Percentiles rank a stretch among this genome's conserved stretches.
Conservation (phyloP, 1,140 invertebrate genomes). For the Cephus cinctus region DNA sequence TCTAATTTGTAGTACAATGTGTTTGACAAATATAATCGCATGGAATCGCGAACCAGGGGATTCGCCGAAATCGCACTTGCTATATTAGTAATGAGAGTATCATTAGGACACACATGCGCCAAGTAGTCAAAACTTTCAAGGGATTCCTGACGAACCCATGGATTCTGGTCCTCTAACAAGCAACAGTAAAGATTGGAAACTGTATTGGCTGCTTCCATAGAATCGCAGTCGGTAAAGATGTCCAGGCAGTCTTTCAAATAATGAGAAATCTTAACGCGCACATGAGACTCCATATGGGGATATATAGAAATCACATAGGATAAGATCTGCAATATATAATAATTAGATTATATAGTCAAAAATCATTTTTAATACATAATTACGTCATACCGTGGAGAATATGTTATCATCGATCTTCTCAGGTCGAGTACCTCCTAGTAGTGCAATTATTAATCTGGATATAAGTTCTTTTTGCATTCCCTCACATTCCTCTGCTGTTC, state of each 20-base stretch:
- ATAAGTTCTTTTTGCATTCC: slow-evolving; percentile 27
- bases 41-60: slow-evolving; percentile 19
- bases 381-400: not conserved
- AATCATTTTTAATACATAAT: not conserved
- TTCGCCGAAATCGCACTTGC: slow-evolving; percentile 23
- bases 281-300: not conserved
- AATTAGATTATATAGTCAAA: slow-evolving; percentile 7
- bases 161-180: slow-evolving; percentile 33
- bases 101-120: slow-evolving; percentile 29
- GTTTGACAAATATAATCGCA: slow-evolving; percentile 34
- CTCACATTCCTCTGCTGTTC: slow-evolving; percentile 33
- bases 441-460: slow-evolving; percentile 24
- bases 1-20: slow-evolving; percentile 19
- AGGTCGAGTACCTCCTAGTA: slow-evolving; percentile 20
- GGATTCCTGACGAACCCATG: slow-evolving; percentile 36
- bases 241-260: slow-evolving; percentile 25
- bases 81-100: slow-evolving; percentile 31
- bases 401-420: slow-evolving; percentile 1
- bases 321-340: slow-evolving; percentile 3
- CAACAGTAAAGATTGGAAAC: slow-evolving; percentile 31
- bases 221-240: slow-evolving; percentile 9
- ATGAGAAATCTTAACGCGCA: slow-evolving; percentile 30
- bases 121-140: slow-evolving; percentile 40
- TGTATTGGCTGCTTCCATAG: slow-evolving; percentile 6
- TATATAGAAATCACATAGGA: not conserved